A percentile compares a stretch with the other conserved stretches of the same genome.
Evolutionary conservation across 2,797 vertebrate genomes (phyloP).

Genomic region (Coccyzus lansbergi): DNA sequence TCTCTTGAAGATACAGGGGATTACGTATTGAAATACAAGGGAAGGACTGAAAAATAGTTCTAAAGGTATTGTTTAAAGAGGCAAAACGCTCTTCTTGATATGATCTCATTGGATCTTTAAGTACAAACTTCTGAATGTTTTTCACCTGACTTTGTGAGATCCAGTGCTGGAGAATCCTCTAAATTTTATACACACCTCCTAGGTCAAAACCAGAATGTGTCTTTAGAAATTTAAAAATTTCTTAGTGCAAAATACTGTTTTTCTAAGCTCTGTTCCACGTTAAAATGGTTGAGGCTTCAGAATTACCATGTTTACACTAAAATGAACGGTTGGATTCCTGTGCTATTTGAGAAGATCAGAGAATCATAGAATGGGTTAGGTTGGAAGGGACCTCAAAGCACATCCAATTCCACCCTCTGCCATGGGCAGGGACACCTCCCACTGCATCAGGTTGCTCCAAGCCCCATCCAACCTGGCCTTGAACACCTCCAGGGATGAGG

Average conservation of each 20-base stretch:
- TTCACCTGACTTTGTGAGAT: neutral
- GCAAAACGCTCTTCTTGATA: neutral
- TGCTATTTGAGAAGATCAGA: neutral
- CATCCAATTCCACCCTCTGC: too few species aligned
- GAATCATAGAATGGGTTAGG: too few species aligned
- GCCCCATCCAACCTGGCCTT: too few species aligned
- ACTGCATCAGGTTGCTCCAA: too few species aligned
- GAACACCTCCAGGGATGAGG: too few species aligned
- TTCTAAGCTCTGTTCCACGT: neutral
- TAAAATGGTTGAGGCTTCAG: neutral
- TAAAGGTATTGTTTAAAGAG: neutral
- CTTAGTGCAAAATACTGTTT: neutral
- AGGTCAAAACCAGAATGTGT: neutral
- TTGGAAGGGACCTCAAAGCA: too few species aligned
- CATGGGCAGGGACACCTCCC: too few species aligned
- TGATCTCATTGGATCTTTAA: neutral
- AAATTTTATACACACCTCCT: neutral
- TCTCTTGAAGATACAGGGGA: neutral
- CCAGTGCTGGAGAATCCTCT: neutral
- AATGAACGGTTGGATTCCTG: neutral
- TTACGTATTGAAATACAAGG: neutral
- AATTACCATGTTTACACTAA: neutral
- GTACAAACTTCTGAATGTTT: neutral
- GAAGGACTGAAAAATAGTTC: neutral
- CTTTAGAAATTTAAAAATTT: neutral